Evolutionary conservation across 2,888 invertebrate genomes (phyloP).

Genomic region (Linnaemya tessellans): DNA sequence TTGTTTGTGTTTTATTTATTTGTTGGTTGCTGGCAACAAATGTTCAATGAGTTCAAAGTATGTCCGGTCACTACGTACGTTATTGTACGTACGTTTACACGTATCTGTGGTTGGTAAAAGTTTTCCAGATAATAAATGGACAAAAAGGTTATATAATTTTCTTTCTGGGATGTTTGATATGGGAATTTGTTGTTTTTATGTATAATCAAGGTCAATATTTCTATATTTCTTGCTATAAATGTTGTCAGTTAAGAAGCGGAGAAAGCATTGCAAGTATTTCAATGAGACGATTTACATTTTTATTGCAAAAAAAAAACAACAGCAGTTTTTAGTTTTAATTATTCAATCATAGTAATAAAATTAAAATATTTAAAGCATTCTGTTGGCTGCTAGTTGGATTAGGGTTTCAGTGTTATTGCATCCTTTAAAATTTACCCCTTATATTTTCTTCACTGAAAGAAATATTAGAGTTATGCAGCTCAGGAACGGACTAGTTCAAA

Average conservation of each 20-base stretch:
- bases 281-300: slow-evolving; percentile 43
- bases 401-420: slow-evolving; percentile 42
- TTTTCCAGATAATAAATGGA: slow-evolving; percentile 37
- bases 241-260: slow-evolving; percentile 42
- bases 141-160: slow-evolving; percentile 57
- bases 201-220: slow-evolving; percentile 58
- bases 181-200: slow-evolving; percentile 32
- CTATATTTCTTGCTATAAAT: slow-evolving; percentile 12
- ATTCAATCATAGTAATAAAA: slow-evolving; percentile 59
- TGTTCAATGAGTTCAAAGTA: slow-evolving; percentile 68
- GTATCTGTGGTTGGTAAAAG: slow-evolving; percentile 58
- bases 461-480: no score
- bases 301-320: slow-evolving; percentile 1
- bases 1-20: slow-evolving; percentile 53
- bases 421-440: no score
- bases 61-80: slow-evolving; percentile 37
- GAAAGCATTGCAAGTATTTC: slow-evolving; percentile 55
- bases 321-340: slow-evolving; percentile 53
- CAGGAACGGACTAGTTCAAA: no score
- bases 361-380: slow-evolving; percentile 57
- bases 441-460: no score
- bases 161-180: slow-evolving; percentile 45
- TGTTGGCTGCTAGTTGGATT: slow-evolving; percentile 9
- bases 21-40: slow-evolving; percentile 47
- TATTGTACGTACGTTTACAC: slow-evolving; percentile 15